Evolutionary conservation across 2,113 vertebrate genomes (phyloP).

Genomic region (Plectropomus leopardus): DNA sequence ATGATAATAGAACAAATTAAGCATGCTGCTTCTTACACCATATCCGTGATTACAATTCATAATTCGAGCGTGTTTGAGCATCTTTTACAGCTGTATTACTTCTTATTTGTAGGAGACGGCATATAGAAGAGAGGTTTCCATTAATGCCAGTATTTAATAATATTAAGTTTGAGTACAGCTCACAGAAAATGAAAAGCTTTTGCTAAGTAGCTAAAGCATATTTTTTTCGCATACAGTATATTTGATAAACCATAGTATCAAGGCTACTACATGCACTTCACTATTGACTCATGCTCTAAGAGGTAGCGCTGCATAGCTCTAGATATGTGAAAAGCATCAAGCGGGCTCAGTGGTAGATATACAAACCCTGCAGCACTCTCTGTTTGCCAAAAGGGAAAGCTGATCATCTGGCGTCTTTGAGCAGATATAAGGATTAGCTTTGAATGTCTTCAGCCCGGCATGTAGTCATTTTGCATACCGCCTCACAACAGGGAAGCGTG

Average conservation of each 20-base stretch:
- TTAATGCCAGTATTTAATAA: not conserved
- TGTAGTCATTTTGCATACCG: slow-evolving; percentile 67
- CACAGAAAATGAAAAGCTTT: not conserved
- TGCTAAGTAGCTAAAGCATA: not conserved
- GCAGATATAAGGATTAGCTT: slow-evolving; percentile 73
- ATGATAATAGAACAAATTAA: not conserved
- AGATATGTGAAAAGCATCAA: slow-evolving; percentile 30
- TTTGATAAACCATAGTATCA: not conserved
- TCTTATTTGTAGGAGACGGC: not conserved
- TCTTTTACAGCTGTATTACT: not conserved
- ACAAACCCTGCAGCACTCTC: slow-evolving; percentile 43
- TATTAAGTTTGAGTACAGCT: not conserved
- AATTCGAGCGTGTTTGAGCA: not conserved
- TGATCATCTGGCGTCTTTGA: slow-evolving; percentile 72
- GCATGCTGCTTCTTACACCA: not conserved
- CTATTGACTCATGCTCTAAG: slow-evolving; percentile 37
- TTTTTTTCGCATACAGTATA: not conserved
- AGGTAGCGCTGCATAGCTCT: slow-evolving; percentile 24
- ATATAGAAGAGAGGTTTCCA: not conserved
- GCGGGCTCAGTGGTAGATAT: slow-evolving; percentile 49
- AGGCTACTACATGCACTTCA: slow-evolving; percentile 15
- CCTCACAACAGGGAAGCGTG: slow-evolving; percentile 54
- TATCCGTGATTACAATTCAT: not conserved
- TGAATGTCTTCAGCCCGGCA: slow-evolving; percentile 61
- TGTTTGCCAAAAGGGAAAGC: slow-evolving; percentile 63